Evolutionary conservation across 2,888 invertebrate species (phyloP).

Genomic region (Andrena marginata): DNA sequence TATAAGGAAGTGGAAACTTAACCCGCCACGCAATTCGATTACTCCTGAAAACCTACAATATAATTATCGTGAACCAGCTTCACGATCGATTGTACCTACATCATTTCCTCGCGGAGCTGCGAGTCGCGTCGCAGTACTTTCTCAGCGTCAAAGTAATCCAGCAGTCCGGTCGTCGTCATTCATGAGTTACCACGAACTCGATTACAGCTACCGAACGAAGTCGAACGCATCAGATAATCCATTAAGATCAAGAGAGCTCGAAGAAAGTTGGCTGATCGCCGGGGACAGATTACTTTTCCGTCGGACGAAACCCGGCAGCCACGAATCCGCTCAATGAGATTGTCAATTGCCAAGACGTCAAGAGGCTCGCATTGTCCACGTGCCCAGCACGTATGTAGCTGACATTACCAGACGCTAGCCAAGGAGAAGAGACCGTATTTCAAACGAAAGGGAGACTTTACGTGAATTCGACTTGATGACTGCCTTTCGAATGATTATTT

Average conservation of each 20-base stretch:
- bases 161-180: slow-evolving; percentile 39
- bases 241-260: slow-evolving; percentile 61
- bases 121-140: background rate
- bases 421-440: slow-evolving; percentile 12
- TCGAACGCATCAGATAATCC: slow-evolving; percentile 63
- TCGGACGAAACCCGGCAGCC: slow-evolving; percentile 49
- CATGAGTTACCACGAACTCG: slow-evolving; percentile 59
- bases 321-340: slow-evolving; percentile 47
- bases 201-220: slow-evolving; percentile 48
- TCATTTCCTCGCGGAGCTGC: background rate
- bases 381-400: slow-evolving; percentile 19
- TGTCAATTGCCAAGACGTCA: slow-evolving; percentile 25
- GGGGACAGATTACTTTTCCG: slow-evolving; percentile 62
- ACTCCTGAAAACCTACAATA: background rate
- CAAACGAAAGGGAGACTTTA: background rate
- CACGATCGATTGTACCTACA: slow-evolving; percentile 8
- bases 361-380: slow-evolving; percentile 45
- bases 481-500: background rate
- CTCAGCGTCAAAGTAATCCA: slow-evolving; percentile 9
- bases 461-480: background rate
- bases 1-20: too few species aligned
- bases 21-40: background rate
- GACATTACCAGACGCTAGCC: background rate
- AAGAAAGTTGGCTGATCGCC: slow-evolving; percentile 44
- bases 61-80: slow-evolving; percentile 19